phyloP scores from a whole-genome alignment of 2,797 vertebrate species.

The Cirrhinus molitorella region DNA sequence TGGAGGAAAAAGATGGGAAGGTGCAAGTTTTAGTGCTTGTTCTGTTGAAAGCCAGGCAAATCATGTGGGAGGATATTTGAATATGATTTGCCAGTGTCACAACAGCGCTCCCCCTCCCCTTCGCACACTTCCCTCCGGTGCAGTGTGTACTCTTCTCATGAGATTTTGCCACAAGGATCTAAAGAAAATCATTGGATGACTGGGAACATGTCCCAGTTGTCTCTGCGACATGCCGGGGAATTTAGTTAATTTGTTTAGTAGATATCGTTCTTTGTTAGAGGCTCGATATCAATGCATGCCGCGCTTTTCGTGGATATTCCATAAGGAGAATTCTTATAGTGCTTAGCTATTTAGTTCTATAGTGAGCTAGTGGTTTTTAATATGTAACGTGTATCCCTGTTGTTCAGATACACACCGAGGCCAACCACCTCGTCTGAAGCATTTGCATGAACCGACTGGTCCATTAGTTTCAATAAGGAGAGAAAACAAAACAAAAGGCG shows the following conservation, averaged over 20 bases:
- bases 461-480: conserved; percentile 54
- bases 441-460: conserved; percentile 62
- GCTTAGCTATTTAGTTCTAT: neutral
- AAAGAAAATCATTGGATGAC: conserved; percentile 60
- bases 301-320: neutral
- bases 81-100: conserved; percentile 86
- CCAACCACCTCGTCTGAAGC: conserved; percentile 37
- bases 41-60: conserved; percentile 85
- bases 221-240: conserved; percentile 1
- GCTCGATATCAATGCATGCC: neutral
- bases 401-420: conserved; percentile 39
- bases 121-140: conserved; percentile 54
- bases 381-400: conserved; percentile 10
- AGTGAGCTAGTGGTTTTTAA: neutral
- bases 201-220: conserved; percentile 53
- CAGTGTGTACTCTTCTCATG: conserved; percentile 52
- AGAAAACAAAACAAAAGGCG: conserved; percentile 41
- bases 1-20: conserved; percentile 55
- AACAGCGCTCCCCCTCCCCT: conserved; percentile 54
- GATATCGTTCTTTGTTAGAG: conserved; percentile 25
- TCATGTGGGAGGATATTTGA: conserved; percentile 88
- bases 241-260: conserved; percentile 38
- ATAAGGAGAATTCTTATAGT: neutral
- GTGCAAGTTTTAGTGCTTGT: conserved; percentile 70
- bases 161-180: conserved; percentile 58